Evolutionary conservation across 2,888 invertebrate species (phyloP).

Genomic region (Trissolcus brochymenae): DNA sequence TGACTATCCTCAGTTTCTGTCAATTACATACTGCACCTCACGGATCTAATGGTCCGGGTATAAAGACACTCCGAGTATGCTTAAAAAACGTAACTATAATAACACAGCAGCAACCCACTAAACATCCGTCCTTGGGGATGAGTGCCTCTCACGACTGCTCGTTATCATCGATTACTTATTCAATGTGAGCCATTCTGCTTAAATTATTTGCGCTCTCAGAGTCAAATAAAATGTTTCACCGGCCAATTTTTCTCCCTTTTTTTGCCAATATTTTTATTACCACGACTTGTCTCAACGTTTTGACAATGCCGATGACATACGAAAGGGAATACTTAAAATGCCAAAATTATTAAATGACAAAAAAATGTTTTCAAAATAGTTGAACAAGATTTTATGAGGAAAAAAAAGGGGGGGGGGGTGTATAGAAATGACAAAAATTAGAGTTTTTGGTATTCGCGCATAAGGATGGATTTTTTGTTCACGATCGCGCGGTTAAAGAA

Average conservation of each 20-base stretch:
- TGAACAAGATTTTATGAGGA: too few relatives aligned
- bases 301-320: too few relatives aligned
- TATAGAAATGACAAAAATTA: slow-evolving; percentile 32
- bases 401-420: too few relatives aligned
- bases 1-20: slow-evolving; percentile 61
- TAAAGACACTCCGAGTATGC: slow-evolving; percentile 54
- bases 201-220: slow-evolving; percentile 54
- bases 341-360: too few relatives aligned
- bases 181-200: slow-evolving; percentile 51
- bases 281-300: too few relatives aligned
- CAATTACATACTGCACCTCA: slow-evolving; percentile 56
- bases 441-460: slow-evolving; percentile 24
- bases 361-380: too few relatives aligned
- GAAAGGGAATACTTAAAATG: too few relatives aligned
- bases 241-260: too few relatives aligned
- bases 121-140: slow-evolving; percentile 57
- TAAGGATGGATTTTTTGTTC: slow-evolving; percentile 12
- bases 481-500: slow-evolving; percentile 28
- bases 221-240: slow-evolving; percentile 21
- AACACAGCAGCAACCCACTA: slow-evolving; percentile 57
- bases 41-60: slow-evolving; percentile 53
- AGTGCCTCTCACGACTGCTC: slow-evolving; percentile 54
- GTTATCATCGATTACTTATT: slow-evolving; percentile 57
- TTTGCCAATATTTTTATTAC: too few relatives aligned
- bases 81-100: slow-evolving; percentile 57